Conservation (phyloP, 2,888 invertebrate genomes). For the Lordiphosa fenestrarum region DNA sequence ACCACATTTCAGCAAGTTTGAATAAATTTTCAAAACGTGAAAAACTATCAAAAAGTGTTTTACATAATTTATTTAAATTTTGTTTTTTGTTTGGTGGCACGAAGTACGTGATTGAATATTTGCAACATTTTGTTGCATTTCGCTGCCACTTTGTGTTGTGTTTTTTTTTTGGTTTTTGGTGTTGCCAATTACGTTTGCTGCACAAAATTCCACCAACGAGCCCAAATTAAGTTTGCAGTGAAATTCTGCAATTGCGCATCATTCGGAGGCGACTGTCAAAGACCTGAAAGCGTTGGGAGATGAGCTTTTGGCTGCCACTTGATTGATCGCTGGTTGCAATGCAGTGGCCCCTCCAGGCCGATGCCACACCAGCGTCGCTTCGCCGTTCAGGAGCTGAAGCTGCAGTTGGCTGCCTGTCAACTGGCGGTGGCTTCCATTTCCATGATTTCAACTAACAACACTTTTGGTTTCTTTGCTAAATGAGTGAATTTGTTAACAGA, state of each 20-base stretch:
- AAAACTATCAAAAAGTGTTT: slow-evolving; percentile 35
- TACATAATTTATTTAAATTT: slow-evolving; percentile 74
- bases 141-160: slow-evolving; percentile 23
- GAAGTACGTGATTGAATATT: slow-evolving; percentile 74
- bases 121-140: slow-evolving; percentile 63
- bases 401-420: slow-evolving; percentile 54
- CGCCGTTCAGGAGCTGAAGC: slow-evolving; percentile 58
- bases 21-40: slow-evolving; percentile 13
- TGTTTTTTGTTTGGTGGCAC: slow-evolving; percentile 49
- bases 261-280: slow-evolving; percentile 50
- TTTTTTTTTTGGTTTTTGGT: slow-evolving; percentile 60
- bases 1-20: slow-evolving; percentile 21
- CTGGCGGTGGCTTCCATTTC: slow-evolving; percentile 35
- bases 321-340: slow-evolving; percentile 69
- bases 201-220: slow-evolving; percentile 26
- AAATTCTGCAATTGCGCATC: slow-evolving; percentile 71
- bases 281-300: slow-evolving; percentile 25
- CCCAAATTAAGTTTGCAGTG: slow-evolving; percentile 64
- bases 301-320: slow-evolving; percentile 44
- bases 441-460: slow-evolving; percentile 64
- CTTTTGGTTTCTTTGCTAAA: slow-evolving; percentile 72
- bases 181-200: slow-evolving; percentile 56
- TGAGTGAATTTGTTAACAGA: slow-evolving; percentile 68
- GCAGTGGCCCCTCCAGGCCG: slow-evolving; percentile 57
- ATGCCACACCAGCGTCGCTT: slow-evolving; percentile 51